A percentile compares a stretch with the other conserved stretches of the same genome.
These are phyloP conservation scores for Hemibagrus guttatus DNA, from an alignment of 2,797 vertebrate species.

Conservation along the genomic window DNA sequence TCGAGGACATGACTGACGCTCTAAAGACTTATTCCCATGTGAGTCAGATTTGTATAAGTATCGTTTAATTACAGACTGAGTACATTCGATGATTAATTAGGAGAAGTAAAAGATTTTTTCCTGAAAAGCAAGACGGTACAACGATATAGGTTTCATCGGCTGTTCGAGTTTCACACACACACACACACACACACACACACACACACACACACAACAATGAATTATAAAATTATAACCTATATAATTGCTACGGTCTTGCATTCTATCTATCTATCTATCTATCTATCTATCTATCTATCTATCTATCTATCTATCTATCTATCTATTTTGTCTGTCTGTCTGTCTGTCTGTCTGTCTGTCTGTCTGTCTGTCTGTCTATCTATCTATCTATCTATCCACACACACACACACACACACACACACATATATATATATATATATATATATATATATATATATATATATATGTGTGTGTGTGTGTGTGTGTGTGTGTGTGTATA, in stretches of 20 bases:
- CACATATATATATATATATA: not conserved
- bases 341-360: no score
- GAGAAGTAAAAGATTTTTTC: not conserved
- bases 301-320: no score
- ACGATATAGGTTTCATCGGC: not conserved
- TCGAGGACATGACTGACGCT: not conserved
- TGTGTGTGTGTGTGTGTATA: no score
- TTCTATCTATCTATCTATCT: no score
- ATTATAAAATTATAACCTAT: no score
- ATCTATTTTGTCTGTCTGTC: no score
- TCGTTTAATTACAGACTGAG: not conserved
- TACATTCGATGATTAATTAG: not conserved
- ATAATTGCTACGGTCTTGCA: not conserved
- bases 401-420: no score
- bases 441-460: not conserved
- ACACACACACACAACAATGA: not conserved
- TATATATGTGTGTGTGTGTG: no score
- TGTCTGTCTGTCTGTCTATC: no score
- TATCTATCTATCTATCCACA: no score
- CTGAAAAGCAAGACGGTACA: not conserved
- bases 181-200: not conserved
- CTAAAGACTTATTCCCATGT: not conserved
- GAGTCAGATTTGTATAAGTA: not conserved
- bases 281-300: no score
- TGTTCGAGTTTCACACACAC: not conserved